phyloP scores from a whole-genome alignment of 64 coral and sea anemone species.

The Stichodactyla mertensii region DNA sequence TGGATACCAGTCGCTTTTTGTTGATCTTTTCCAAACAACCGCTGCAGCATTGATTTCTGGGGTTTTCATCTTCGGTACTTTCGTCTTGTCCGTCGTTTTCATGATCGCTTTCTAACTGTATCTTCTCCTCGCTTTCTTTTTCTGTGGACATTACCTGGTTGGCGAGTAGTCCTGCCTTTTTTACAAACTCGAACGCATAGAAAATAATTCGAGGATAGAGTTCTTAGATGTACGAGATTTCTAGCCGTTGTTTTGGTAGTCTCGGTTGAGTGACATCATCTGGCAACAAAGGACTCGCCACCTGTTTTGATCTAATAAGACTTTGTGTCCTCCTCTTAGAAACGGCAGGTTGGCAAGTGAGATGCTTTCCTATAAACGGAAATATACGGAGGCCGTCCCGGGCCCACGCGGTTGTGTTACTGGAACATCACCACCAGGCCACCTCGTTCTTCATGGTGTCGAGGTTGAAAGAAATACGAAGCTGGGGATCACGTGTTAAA shows the following conservation, averaged over 20 bases:
- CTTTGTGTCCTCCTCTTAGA: background rate
- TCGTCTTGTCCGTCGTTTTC: conserved; percentile 11
- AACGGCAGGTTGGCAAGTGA: background rate
- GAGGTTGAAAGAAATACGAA: background rate
- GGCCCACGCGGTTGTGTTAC: background rate
- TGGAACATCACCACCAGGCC: background rate
- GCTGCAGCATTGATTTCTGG: conserved; percentile 45
- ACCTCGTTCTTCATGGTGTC: background rate
- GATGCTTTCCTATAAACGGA: conserved; percentile 12
- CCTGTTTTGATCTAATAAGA: conserved; percentile 24
- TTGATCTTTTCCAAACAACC: conserved; percentile 77
- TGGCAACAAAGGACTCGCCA: background rate
- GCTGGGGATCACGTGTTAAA: background rate
- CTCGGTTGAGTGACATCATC: conserved; percentile 13
- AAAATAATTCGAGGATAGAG: background rate
- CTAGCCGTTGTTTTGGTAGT: conserved; percentile 12
- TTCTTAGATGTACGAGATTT: background rate
- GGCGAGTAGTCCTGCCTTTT: background rate
- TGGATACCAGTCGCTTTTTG: conserved; percentile 86
- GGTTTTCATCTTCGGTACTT: conserved; percentile 42
- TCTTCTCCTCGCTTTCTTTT: background rate
- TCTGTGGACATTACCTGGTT: background rate
- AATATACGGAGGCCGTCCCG: background rate
- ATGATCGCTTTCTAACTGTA: background rate
- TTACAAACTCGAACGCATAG: background rate